These are phyloP conservation scores for Chauna torquata DNA, from an alignment of 2,113 vertebrate species.

Conservation along the genomic window DNA sequence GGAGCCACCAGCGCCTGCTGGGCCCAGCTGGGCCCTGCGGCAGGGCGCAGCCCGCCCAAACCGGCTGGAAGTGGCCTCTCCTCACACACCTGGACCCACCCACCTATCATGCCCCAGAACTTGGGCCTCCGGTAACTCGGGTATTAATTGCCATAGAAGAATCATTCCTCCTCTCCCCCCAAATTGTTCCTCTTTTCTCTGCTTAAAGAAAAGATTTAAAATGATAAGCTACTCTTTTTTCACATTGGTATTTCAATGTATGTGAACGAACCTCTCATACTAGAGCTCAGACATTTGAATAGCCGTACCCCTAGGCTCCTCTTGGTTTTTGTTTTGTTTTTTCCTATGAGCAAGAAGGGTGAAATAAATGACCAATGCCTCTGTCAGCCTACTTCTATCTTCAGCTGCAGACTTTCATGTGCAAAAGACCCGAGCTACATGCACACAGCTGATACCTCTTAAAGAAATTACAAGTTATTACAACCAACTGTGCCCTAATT, in stretches of 20 bases:
- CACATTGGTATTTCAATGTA: neutral
- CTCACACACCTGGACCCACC: neutral
- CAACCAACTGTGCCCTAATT: neutral
- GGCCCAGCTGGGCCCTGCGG: fast-evolving
- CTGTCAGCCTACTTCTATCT: neutral
- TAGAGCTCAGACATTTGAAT: neutral
- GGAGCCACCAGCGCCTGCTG: fast-evolving
- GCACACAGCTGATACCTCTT: neutral
- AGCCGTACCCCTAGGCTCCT: neutral
- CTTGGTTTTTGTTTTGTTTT: neutral
- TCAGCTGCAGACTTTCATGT: neutral
- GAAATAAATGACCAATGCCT: neutral
- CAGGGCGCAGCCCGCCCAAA: fast-evolving
- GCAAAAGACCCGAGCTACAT: neutral
- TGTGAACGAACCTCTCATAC: fast-evolving
- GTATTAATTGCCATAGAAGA: neutral
- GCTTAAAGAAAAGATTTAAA: neutral
- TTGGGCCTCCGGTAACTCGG: too few relatives aligned
- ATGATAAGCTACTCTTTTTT: neutral
- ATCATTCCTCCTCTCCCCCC: neutral
- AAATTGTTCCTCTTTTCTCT: neutral
- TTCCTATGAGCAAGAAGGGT: neutral
- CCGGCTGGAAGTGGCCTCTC: neutral
- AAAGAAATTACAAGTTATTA: neutral
- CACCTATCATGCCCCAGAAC: neutral